Base-by-base conservation (phyloP, 2,888 invertebrate genomes). In the Pyrrhosoma nymphula region DNA sequence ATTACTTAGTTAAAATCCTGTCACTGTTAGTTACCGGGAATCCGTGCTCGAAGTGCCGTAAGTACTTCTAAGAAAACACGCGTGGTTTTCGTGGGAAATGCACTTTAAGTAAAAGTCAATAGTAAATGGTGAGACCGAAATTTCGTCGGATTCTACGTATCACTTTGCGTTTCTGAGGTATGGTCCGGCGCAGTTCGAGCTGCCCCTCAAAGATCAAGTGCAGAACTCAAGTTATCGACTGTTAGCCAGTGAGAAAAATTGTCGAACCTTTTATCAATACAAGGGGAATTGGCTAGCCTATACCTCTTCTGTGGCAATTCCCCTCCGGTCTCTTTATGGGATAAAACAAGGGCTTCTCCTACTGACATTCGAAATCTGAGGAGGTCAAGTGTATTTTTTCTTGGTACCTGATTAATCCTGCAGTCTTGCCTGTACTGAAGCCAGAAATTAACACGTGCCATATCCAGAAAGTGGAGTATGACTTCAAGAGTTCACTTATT, bases 401-500 rank as follows among this genome's bases (percentile, higher is more conserved):
- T 90, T 14, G 63, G 63, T 63, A 63, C 63, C 20, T 35, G 12
- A 90, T 90, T 90, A 14, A 26, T 8, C 90, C 20, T 26, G 39
- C 90, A 90, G 56, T 90, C n/a, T 39, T 90, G 35, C 39, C 56
- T 90, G 39, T 90, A 88, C 18, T 90, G 47, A 26, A 90, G 39
- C 39, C 90, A 90, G 26, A 47, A 35, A 90, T 90, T 90, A 12
- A 90, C 90, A 47, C 39, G 39, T n/a, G 90, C 90, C 39, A 90
- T 30, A 18, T 90, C 90, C 12, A 90, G 12, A 23, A 90, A 47
- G 18, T 35, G 90, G 26, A 90, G 90, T 56, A 90, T 35, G 26
- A 90, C 90, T 39, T 90, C 39, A 35, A 90, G 90, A 23, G 90
- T 90, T 47, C 90, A 90, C 39, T 90, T 35, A n/a, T n/a, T n/a